A percentile compares a stretch with the other conserved stretches of the same genome.
phyloP scores from a whole-genome alignment of 2,113 vertebrate species.

The Tachysurus vachellii region DNA sequence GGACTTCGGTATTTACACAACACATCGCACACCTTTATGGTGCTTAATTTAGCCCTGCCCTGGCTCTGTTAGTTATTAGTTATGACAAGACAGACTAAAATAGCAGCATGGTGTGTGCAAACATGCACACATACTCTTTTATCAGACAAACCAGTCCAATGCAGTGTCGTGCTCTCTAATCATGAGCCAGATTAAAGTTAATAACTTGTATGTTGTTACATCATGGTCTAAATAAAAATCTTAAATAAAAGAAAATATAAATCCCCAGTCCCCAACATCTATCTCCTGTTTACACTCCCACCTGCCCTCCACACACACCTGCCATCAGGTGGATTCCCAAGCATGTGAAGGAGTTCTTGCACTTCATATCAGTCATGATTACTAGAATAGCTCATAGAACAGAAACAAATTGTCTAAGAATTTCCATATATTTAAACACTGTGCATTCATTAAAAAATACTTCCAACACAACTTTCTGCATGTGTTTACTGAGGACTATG shows the following conservation, averaged over 20 bases:
- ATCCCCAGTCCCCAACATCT: background rate
- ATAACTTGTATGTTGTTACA: background rate
- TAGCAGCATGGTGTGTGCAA: constrained; percentile 11
- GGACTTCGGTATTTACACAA: constrained; percentile 38
- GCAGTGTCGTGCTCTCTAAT: background rate
- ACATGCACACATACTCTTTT: constrained; percentile 18
- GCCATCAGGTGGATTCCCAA: background rate
- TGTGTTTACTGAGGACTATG: background rate
- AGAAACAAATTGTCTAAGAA: background rate
- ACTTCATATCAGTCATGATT: background rate
- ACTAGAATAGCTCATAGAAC: background rate
- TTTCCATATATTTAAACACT: background rate
- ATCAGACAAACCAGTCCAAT: constrained; percentile 38
- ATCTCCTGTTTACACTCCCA: background rate
- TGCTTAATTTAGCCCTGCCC: constrained; percentile 33
- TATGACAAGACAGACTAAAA: constrained; percentile 37
- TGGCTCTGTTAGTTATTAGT: constrained; percentile 30
- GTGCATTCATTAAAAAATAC: background rate
- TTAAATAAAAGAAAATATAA: background rate
- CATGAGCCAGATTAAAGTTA: background rate
- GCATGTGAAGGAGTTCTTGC: background rate
- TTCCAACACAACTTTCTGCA: background rate
- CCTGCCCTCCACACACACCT: background rate
- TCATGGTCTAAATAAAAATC: background rate
- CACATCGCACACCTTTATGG: constrained; percentile 20